A percentile compares a stretch with the other conserved stretches of the same genome.
These are phyloP conservation scores for Dipus sagitta DNA, from an alignment of 2,797 vertebrate genomes.

Conservation along the genomic window DNA sequence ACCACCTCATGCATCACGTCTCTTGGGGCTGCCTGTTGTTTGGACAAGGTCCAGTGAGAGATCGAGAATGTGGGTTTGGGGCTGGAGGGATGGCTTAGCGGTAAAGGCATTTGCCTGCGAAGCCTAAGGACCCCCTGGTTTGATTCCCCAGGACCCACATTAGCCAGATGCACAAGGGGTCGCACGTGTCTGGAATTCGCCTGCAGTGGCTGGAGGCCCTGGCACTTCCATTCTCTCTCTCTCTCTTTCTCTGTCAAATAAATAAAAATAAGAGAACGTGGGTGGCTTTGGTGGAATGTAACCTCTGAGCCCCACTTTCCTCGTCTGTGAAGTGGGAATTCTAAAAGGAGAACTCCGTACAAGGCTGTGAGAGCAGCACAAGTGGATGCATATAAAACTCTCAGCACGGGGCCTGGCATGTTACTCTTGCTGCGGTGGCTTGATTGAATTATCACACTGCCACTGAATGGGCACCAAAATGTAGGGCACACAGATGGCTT, in stretches of 20 bases:
- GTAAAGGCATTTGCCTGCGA: no score
- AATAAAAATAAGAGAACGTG: not conserved
- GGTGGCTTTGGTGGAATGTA: not conserved
- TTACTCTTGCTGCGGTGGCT: not conserved
- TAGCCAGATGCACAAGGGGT: no score
- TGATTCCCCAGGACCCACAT: no score
- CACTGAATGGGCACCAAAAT: not conserved
- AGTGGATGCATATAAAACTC: not conserved
- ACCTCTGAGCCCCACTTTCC: not conserved
- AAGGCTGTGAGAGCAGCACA: not conserved
- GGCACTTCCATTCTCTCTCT: no score
- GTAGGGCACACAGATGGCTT: not conserved
- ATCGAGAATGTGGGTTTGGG: not conserved
- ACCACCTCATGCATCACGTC: not conserved
- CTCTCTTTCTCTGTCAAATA: no score
- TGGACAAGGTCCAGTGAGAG: no score
- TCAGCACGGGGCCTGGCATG: not conserved
- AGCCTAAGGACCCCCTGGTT: no score
- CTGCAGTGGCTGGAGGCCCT: no score
- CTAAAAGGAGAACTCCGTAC: not conserved
- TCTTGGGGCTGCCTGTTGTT: not conserved
- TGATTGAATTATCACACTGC: constrained; percentile 10
- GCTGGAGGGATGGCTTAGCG: no score
- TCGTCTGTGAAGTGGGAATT: constrained; percentile 1
- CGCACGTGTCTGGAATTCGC: no score